Percentiles rank a stretch among this genome's conserved stretches.
Evolutionary conservation across 2,113 vertebrate genomes (phyloP).

Genomic region (rat (Rattus norvegicus)): DNA sequence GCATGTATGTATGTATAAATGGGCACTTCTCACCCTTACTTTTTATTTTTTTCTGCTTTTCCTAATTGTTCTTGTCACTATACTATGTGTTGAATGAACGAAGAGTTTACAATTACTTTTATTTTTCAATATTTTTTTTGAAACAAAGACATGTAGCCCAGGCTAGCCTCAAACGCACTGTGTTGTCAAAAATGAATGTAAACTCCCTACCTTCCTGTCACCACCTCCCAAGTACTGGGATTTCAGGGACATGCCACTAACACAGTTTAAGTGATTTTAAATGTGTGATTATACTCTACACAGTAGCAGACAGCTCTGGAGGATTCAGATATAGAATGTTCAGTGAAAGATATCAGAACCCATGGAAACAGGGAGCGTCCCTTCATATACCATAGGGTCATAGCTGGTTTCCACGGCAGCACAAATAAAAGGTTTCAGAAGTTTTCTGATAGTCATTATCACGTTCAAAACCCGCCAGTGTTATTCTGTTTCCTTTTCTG

Average conservation of each 20-base stretch:
- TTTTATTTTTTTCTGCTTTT: slow-evolving; percentile 15
- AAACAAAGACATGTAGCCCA: neutral
- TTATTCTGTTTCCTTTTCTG: neutral
- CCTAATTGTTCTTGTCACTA: neutral
- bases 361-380: neutral
- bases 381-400: neutral
- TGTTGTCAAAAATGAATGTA: neutral
- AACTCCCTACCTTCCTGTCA: neutral
- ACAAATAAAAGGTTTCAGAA: neutral
- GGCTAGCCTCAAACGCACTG: neutral
- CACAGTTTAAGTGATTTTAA: neutral
- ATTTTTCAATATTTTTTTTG: neutral
- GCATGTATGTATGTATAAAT: neutral
- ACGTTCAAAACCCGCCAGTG: neutral
- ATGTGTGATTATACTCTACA: slow-evolving; percentile 8
- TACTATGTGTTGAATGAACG: neutral
- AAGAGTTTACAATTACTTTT: neutral
- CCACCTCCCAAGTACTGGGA: neutral
- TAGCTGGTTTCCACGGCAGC: neutral
- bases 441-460: neutral
- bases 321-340: neutral
- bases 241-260: neutral
- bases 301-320: neutral
- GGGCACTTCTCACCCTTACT: neutral
- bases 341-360: neutral